These are phyloP conservation scores for Ecdyonurus torrentis DNA, from an alignment of 2,888 invertebrate species.

Conservation along the genomic window DNA sequence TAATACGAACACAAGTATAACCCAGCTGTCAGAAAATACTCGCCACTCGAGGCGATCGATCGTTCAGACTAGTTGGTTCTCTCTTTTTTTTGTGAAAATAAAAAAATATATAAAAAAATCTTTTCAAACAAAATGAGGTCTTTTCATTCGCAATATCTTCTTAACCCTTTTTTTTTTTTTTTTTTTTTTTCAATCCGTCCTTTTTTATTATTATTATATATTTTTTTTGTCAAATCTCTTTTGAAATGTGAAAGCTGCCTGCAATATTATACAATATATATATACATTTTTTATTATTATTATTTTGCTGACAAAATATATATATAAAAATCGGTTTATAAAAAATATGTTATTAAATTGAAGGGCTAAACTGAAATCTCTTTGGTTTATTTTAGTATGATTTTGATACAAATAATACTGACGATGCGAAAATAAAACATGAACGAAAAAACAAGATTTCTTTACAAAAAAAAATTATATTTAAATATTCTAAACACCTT, in stretches of 20 bases:
- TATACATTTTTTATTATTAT: background rate
- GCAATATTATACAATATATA: no score
- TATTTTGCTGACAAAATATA: background rate
- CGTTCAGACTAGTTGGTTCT: background rate
- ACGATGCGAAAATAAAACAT: no score
- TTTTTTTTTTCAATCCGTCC: background rate
- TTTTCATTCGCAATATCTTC: background rate
- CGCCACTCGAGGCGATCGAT: background rate
- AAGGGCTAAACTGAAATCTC: no score
- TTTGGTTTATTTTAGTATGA: no score
- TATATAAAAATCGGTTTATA: background rate
- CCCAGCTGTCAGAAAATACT: background rate
- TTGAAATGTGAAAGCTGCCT: background rate
- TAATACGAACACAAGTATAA: background rate
- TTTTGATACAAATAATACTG: no score
- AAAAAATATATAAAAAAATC: no score
- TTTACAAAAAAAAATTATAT: no score
- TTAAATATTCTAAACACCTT: no score
- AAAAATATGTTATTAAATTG: no score
- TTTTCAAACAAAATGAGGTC: background rate
- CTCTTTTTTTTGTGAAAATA: no score
- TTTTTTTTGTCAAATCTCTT: background rate
- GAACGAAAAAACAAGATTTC: no score
- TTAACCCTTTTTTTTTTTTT: background rate
- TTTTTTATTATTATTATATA: no score